Evolutionary conservation across 2,888 invertebrate genomes (phyloP).

Genomic region (Melolontha melolontha): DNA sequence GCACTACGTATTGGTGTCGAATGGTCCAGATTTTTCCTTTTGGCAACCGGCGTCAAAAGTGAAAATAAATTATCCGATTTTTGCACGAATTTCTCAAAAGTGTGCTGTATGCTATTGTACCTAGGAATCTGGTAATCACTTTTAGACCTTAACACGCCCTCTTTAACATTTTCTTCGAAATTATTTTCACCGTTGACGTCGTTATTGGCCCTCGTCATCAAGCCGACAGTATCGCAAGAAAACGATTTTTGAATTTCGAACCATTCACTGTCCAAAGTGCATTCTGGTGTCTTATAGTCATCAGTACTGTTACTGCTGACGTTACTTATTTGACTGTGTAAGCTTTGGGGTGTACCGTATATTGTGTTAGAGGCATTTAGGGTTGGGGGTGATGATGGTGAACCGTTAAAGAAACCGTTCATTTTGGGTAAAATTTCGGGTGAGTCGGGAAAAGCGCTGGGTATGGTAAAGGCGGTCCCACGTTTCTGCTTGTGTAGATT

Average conservation of each 20-base stretch:
- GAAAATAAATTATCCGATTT: constrained; percentile 67
- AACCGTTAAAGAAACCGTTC: constrained; percentile 31
- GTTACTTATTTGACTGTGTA: constrained; percentile 54
- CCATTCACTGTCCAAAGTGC: constrained; percentile 52
- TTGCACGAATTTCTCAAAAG: constrained; percentile 55
- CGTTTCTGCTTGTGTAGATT: constrained; percentile 73
- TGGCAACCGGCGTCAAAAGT: constrained; percentile 72
- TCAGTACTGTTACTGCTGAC: constrained; percentile 57
- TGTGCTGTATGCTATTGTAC: constrained; percentile 43
- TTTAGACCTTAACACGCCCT: constrained; percentile 60
- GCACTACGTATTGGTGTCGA: constrained; percentile 53
- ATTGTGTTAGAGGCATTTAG: constrained; percentile 40
- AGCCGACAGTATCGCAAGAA: constrained; percentile 56
- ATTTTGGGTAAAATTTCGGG: constrained; percentile 55
- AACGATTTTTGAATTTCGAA: constrained; percentile 60
- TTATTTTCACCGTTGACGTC: constrained; percentile 11
- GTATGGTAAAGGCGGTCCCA: constrained; percentile 62
- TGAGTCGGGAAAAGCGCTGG: constrained; percentile 56
- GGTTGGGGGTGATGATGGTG: constrained; percentile 38
- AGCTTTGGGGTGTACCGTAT: constrained; percentile 30
- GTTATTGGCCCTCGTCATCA: constrained; percentile 38
- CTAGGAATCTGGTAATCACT: constrained; percentile 63
- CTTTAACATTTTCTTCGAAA: constrained; percentile 17
- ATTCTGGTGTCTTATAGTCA: constrained; percentile 61
- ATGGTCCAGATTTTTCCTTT: constrained; percentile 59